Conservation (phyloP, 2,113 vertebrate genomes). For the Gavialis gangeticus region DNA sequence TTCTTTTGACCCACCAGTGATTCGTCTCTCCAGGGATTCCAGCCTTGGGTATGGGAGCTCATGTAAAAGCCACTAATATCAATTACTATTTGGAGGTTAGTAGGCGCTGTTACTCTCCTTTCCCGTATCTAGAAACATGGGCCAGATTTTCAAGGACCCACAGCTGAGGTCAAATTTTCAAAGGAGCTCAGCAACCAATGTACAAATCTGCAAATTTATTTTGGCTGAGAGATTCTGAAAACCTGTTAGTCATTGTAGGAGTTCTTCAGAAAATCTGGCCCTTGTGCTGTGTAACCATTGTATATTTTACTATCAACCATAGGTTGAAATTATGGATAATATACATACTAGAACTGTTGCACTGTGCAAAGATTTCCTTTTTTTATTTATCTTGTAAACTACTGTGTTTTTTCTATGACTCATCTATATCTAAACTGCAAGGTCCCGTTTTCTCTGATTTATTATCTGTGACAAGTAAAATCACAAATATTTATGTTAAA, state of each 20-base stretch:
- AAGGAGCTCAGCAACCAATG: background rate
- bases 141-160: background rate
- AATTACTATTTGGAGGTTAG: background rate
- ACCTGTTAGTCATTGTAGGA: background rate
- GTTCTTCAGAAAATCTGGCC: background rate
- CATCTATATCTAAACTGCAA: background rate
- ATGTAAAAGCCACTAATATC: background rate
- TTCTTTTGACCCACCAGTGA: background rate
- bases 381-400: background rate
- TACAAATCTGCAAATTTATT: background rate
- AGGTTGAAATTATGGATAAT: background rate
- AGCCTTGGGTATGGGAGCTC: background rate
- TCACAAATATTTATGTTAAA: background rate
- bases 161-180: background rate
- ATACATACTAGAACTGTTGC: background rate
- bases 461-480: background rate
- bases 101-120: slow-evolving; percentile 17
- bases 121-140: background rate
- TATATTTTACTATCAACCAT: background rate
- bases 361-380: background rate
- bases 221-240: background rate
- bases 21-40: background rate
- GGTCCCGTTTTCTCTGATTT: background rate
- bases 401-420: background rate
- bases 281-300: background rate